phyloP scores from a whole-genome alignment of 2,113 vertebrate species.

The Siphamia tubifer region DNA sequence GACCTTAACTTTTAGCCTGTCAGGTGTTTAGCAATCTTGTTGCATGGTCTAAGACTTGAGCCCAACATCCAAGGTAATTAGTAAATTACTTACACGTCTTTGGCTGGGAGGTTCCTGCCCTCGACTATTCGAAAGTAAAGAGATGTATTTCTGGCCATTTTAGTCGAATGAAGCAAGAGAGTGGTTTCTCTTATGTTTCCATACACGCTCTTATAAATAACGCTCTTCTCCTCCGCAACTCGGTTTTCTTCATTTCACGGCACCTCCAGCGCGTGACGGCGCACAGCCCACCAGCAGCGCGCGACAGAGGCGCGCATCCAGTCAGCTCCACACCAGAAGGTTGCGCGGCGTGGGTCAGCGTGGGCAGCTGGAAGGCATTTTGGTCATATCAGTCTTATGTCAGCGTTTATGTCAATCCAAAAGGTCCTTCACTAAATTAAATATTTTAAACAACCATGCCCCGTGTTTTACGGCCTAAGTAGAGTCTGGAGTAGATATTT shows the following conservation, averaged over 20 bases:
- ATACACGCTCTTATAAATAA: slow-evolving; percentile 48
- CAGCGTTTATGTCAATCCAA: not conserved
- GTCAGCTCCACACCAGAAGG: slow-evolving; percentile 8
- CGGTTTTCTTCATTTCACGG: slow-evolving; percentile 66
- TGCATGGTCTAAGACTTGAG: not conserved
- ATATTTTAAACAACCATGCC: not conserved
- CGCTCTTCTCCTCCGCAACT: slow-evolving; percentile 44
- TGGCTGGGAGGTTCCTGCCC: slow-evolving; percentile 88
- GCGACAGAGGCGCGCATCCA: slow-evolving; percentile 26
- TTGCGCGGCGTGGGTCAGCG: not conserved
- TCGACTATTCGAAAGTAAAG: slow-evolving; percentile 90
- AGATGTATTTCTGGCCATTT: slow-evolving; percentile 86
- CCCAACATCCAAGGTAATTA: slow-evolving; percentile 1
- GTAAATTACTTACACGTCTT: slow-evolving; percentile 87
- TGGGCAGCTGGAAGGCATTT: not conserved
- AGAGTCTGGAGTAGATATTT: not conserved
- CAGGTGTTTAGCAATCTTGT: not conserved
- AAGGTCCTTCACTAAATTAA: not conserved
- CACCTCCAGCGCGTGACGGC: slow-evolving; percentile 66
- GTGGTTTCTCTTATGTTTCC: slow-evolving; percentile 39
- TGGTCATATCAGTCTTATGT: not conserved
- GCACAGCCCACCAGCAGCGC: slow-evolving; percentile 58
- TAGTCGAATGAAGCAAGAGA: slow-evolving; percentile 12
- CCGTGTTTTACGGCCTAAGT: not conserved
- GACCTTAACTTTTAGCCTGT: not conserved